A percentile compares a stretch with the other conserved stretches of the same genome.
phyloP scores from a whole-genome alignment of 1,140 invertebrate species.

The Archivesica marissinica region DNA sequence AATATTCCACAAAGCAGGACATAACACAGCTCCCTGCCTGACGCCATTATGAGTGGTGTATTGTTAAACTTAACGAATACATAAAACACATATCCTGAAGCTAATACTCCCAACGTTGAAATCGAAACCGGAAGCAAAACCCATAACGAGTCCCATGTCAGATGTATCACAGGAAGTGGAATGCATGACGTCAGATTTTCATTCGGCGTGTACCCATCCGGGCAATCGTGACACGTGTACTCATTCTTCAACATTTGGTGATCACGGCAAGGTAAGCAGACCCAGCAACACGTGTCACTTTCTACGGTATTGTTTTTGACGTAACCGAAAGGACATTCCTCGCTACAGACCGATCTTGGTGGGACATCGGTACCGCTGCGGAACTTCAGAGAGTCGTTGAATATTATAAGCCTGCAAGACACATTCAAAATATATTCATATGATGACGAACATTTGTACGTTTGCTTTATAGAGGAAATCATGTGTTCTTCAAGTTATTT shows the following conservation, averaged over 20 bases:
- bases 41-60: slow-evolving; percentile 83
- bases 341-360: slow-evolving; percentile 88
- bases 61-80: slow-evolving; percentile 81
- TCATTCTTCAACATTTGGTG: slow-evolving; percentile 87
- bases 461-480: neutral
- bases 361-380: slow-evolving; percentile 65
- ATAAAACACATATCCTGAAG: slow-evolving; percentile 77
- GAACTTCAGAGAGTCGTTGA: slow-evolving; percentile 73
- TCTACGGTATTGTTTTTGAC: slow-evolving; percentile 96
- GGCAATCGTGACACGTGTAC: slow-evolving; percentile 87
- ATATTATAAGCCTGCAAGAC: slow-evolving; percentile 74
- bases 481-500: too few relatives aligned
- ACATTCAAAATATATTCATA: slow-evolving; percentile 5
- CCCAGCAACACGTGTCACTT: slow-evolving; percentile 93
- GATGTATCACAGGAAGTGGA: slow-evolving; percentile 84
- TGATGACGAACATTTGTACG: too few relatives aligned
- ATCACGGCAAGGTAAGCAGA: slow-evolving; percentile 87
- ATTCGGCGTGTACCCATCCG: slow-evolving; percentile 84
- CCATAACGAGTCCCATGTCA: slow-evolving; percentile 86
- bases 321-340: slow-evolving; percentile 87
- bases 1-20: slow-evolving; percentile 83
- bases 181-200: slow-evolving; percentile 79
- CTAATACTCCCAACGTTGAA: slow-evolving; percentile 85
- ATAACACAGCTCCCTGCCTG: slow-evolving; percentile 83
- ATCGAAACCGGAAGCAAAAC: slow-evolving; percentile 86